Base-by-base conservation (phyloP, 2,113 vertebrate species). In the Axis porcinus region DNA sequence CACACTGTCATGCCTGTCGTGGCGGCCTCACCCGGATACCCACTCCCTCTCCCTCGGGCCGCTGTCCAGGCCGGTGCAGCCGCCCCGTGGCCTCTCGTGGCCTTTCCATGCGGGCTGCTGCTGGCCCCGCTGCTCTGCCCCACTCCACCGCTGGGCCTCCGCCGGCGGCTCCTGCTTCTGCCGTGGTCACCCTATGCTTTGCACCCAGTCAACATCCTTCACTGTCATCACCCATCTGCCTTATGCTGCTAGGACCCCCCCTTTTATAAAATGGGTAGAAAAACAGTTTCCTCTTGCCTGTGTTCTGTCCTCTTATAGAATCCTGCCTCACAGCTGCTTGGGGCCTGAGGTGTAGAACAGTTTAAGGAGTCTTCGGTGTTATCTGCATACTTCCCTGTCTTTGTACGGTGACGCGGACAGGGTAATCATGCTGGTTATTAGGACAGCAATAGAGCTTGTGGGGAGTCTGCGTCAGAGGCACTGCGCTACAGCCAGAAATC, bases 1-100 rank as follows among this genome's bases (percentile, higher is more conserved):
- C 28, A 4, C 55, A 7, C 55, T 2, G 6, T 28, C 19, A 11
- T 7, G 14, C 62, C 7, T 0, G 30, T 19, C 5, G 5, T 6
- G 7, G 16, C 57, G 57, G 33, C 43, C 67, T 60, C 76, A 23
- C 43, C 30, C 30, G 30, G 74, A 40, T 3, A 6, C 40, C 19
- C 16, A 7, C 0, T 7, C 36, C 47, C 7, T 8, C 25, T 55
- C 15, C 52, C 52, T 33, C 6, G 57, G 81, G 21, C 40, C 84
- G 45, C 12, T 30, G 47, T 45, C n/a, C 27, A 9, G 14, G 67
- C 25, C 16, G n/a, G 28, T 5, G 23, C 27, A 54, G 64, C 25
- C 19, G 33, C 28, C 43, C 50, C 13, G 16, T n/a, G 12, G 14
- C 36, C 70, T 76, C 27, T 36, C 54, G 19, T 33, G 55, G 55